Evolutionary conservation across 2,113 vertebrate species (phyloP).

Genomic region (Otolemur garnettii): DNA sequence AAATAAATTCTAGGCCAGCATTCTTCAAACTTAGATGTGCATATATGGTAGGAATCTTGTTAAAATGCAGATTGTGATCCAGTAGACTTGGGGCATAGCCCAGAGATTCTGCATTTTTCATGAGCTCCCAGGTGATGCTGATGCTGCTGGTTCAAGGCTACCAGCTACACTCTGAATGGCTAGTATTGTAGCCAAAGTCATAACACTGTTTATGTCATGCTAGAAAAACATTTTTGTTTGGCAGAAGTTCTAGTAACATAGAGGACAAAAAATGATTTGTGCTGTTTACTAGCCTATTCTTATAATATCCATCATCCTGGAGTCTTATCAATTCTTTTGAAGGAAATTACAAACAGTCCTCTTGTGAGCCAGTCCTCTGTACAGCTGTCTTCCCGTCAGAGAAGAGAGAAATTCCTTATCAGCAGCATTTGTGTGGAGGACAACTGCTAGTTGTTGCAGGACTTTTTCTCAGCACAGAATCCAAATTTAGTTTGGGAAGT

Average conservation of each 20-base stretch:
- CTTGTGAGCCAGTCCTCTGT: not conserved
- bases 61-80: not conserved
- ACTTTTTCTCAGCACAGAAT: conserved; percentile 2
- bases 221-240: not conserved
- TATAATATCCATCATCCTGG: not conserved
- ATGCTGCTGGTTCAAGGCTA: not conserved
- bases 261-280: not conserved
- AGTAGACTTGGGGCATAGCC: not conserved
- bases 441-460: not conserved
- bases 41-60: not conserved
- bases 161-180: not conserved
- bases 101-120: not conserved
- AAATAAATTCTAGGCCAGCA: not conserved
- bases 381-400: not conserved
- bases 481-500: not conserved
- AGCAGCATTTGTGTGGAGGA: not conserved
- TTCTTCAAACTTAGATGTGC: not conserved
- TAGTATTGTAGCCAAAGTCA: not conserved
- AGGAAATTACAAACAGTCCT: not conserved
- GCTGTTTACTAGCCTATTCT: not conserved
- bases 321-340: not conserved
- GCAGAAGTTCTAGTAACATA: not conserved
- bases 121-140: not conserved
- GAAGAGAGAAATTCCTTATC: not conserved
- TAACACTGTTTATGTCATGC: not conserved